Evolutionary conservation across 2,113 vertebrate genomes (phyloP).

Genomic region (Notothenia rossii): DNA sequence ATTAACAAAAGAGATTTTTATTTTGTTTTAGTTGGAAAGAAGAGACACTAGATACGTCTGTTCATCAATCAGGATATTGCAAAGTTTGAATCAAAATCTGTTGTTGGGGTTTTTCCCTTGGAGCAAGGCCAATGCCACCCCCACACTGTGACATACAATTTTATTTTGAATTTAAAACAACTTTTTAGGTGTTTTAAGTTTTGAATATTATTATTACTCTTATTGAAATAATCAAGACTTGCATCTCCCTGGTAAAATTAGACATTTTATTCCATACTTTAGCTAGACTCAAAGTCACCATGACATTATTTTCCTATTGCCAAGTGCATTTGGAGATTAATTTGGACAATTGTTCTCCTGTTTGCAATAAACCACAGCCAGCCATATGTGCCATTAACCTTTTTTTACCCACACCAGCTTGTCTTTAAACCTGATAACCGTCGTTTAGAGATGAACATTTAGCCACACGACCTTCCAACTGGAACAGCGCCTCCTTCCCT

Average conservation of each 20-base stretch:
- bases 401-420: constrained; percentile 41
- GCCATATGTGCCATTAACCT: constrained; percentile 59
- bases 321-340: constrained; percentile 51
- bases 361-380: neutral
- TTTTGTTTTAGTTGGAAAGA: neutral
- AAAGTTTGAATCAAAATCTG: neutral
- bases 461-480: constrained; percentile 12
- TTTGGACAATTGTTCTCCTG: constrained; percentile 36
- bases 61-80: neutral
- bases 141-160: neutral
- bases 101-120: neutral
- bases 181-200: neutral
- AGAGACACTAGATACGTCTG: neutral
- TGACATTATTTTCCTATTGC: constrained; percentile 21
- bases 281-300: constrained; percentile 27
- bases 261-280: constrained; percentile 16
- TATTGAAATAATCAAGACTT: constrained; percentile 23
- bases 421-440: constrained; percentile 56
- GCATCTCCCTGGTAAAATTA: constrained; percentile 1
- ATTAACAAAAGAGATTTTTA: neutral
- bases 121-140: neutral
- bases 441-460: constrained; percentile 43
- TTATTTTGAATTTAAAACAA: neutral
- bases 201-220: neutral
- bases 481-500: neutral